These are phyloP conservation scores for Vireo griseus DNA, from an alignment of 2,797 vertebrate species.

Conservation along the genomic window DNA sequence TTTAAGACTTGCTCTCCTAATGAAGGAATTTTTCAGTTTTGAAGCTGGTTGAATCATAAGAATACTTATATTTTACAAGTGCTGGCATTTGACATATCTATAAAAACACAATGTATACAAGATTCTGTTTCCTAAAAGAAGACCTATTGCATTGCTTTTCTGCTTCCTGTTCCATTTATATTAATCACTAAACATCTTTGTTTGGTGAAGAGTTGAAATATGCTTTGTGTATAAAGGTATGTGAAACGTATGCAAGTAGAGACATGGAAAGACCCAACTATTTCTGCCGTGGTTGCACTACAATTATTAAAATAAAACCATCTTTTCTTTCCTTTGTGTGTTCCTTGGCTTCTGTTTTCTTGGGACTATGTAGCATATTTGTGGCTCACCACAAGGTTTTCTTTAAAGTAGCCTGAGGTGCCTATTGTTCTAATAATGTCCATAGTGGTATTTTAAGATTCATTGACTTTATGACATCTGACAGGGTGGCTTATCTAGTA, in stretches of 20 bases:
- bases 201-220: background rate
- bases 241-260: background rate
- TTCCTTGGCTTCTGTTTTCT: background rate
- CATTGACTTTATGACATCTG: background rate
- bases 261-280: background rate
- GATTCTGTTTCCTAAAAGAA: background rate
- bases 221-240: background rate
- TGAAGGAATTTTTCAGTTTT: background rate
- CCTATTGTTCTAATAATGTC: background rate
- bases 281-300: background rate
- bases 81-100: background rate
- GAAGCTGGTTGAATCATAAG: background rate
- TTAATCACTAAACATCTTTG: background rate
- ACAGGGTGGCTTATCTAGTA: background rate
- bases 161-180: background rate
- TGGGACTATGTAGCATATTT: background rate
- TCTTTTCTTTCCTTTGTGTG: background rate
- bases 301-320: background rate
- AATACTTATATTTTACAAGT: background rate
- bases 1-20: background rate
- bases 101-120: background rate
- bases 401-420: background rate
- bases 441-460: background rate
- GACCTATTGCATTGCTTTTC: background rate
- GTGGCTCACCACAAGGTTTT: background rate